These are phyloP conservation scores for Phalacrocorax brasilianus DNA, from an alignment of 2,113 vertebrate species.

Conservation along the genomic window DNA sequence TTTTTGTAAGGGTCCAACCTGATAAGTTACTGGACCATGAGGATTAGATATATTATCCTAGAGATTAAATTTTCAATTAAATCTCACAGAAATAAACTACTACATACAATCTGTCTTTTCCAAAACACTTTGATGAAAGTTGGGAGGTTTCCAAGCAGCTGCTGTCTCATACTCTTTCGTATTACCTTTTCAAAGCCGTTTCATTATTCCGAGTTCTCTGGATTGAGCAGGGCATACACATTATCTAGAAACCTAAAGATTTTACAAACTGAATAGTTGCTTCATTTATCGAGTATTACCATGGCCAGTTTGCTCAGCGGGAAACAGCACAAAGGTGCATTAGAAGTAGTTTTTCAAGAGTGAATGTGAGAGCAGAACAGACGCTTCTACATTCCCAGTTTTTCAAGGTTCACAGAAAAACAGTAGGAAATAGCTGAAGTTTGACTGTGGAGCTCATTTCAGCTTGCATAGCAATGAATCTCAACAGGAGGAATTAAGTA, in stretches of 20 bases:
- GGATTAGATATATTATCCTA: not conserved
- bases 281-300: not conserved
- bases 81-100: not conserved
- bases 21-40: not conserved
- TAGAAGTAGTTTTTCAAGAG: not conserved
- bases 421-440: not conserved
- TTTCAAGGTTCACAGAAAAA: not conserved
- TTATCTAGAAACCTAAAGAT: not conserved
- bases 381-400: not conserved
- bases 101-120: not conserved
- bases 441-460: not conserved
- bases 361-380: not conserved
- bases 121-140: not conserved
- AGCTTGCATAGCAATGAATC: not conserved
- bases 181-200: not conserved
- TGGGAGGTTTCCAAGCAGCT: not conserved
- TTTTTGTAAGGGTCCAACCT: not conserved
- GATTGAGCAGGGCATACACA: not conserved
- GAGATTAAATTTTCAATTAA: not conserved
- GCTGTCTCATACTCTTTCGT: not conserved
- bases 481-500: not conserved
- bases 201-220: not conserved
- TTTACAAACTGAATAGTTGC: not conserved
- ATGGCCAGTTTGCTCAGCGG: not conserved
- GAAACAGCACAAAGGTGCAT: not conserved